Conservation (phyloP, 2,113 vertebrate species). For the Urocolius indicus region DNA sequence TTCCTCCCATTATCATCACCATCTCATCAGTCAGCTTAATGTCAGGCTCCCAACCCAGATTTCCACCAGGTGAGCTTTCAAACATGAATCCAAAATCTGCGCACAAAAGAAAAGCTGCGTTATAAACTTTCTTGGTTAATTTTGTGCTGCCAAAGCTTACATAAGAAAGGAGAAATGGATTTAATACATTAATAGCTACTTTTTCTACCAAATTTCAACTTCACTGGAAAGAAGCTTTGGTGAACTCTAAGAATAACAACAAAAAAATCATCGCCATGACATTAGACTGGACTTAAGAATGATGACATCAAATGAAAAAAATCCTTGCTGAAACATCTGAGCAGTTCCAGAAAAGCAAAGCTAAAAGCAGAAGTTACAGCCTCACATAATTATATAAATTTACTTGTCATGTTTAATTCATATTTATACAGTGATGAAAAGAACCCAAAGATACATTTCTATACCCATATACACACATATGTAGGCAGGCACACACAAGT, state of each 20-base stretch:
- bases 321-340: neutral
- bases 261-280: neutral
- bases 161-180: neutral
- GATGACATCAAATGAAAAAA: neutral
- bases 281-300: neutral
- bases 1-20: constrained; percentile 99
- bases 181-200: neutral
- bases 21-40: constrained; percentile 98
- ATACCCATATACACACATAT: neutral
- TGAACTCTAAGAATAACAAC: neutral
- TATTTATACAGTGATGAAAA: neutral
- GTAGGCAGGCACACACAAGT: neutral
- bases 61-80: constrained; percentile 95
- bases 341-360: neutral
- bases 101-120: constrained; percentile 33
- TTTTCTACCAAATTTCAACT: neutral
- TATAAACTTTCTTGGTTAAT: neutral
- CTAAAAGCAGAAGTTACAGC: constrained; percentile 3
- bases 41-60: constrained; percentile 97
- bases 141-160: neutral
- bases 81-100: constrained; percentile 99
- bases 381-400: neutral
- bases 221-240: neutral
- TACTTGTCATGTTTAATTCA: neutral
- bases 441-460: neutral